Conservation (phyloP, 2,888 invertebrate species). For the Strigamia crassipes region DNA sequence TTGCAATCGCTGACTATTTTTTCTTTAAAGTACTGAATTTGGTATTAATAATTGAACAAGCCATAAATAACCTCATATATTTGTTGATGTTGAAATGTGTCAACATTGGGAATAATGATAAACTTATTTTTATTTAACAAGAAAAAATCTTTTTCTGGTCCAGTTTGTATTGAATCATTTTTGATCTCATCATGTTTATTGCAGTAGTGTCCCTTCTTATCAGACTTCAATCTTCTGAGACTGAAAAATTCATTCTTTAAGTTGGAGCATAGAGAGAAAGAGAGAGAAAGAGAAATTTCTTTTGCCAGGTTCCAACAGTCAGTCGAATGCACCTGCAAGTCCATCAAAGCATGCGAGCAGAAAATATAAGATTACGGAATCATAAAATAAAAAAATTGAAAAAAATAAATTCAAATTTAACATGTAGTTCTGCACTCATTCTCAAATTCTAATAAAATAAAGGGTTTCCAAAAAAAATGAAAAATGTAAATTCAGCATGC, state of each 20-base stretch:
- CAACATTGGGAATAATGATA: too few species aligned
- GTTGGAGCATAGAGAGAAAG: not conserved
- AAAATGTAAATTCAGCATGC: too few species aligned
- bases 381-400: not conserved
- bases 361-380: constrained; percentile 27
- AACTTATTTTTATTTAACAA: too few species aligned
- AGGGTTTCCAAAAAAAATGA: too few species aligned
- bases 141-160: too few species aligned
- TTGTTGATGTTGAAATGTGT: too few species aligned
- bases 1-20: too few species aligned
- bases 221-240: not conserved
- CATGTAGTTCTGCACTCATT: not conserved
- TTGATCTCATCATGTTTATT: not conserved
- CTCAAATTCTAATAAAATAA: not conserved
- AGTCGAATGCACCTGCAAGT: constrained; percentile 40
- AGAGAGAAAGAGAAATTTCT: not conserved
- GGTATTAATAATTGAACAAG: too few species aligned
- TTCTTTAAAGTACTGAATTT: too few species aligned
- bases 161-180: not conserved
- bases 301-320: constrained; percentile 24
- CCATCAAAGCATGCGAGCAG: constrained; percentile 19
- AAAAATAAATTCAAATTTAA: not conserved
- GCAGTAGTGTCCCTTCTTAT: not conserved
- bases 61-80: too few species aligned
- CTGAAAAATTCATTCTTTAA: constrained; percentile 19